phyloP scores from a whole-genome alignment of 2,797 vertebrate species.

The Melanitta fusca region DNA sequence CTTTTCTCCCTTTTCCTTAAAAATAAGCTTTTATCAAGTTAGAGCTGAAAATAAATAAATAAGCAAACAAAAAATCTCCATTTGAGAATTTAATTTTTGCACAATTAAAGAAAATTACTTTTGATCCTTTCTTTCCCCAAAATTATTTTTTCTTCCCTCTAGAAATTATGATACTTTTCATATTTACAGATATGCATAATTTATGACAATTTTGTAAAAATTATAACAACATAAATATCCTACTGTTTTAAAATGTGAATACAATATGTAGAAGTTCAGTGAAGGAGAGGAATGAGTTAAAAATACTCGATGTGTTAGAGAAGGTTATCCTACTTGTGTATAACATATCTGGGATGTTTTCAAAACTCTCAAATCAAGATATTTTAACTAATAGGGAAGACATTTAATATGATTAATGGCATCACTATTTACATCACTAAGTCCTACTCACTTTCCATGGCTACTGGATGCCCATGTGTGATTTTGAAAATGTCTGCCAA shows the following conservation, averaged over 20 bases:
- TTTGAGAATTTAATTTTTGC: neutral
- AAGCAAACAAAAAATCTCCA: neutral
- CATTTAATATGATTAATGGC: neutral
- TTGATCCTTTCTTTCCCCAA: neutral
- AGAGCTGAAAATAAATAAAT: neutral
- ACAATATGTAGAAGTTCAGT: neutral
- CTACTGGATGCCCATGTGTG: neutral
- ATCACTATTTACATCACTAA: conserved; percentile 17
- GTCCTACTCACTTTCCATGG: conserved; percentile 10
- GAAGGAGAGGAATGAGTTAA: neutral
- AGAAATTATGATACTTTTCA: neutral
- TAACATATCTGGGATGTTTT: neutral
- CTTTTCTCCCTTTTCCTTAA: neutral
- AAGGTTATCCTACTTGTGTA: neutral
- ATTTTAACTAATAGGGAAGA: neutral
- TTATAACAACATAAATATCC: neutral
- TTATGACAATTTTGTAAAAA: neutral
- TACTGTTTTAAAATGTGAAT: neutral
- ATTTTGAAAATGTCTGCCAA: conserved; percentile 48
- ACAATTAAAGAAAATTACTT: neutral
- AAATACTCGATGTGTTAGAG: neutral
- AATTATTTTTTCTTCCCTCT: neutral
- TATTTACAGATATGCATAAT: neutral
- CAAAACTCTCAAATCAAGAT: neutral
- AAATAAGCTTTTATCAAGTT: neutral